Evolutionary conservation across 2,797 vertebrate species (phyloP).

Genomic region (Xenopus petersii): DNA sequence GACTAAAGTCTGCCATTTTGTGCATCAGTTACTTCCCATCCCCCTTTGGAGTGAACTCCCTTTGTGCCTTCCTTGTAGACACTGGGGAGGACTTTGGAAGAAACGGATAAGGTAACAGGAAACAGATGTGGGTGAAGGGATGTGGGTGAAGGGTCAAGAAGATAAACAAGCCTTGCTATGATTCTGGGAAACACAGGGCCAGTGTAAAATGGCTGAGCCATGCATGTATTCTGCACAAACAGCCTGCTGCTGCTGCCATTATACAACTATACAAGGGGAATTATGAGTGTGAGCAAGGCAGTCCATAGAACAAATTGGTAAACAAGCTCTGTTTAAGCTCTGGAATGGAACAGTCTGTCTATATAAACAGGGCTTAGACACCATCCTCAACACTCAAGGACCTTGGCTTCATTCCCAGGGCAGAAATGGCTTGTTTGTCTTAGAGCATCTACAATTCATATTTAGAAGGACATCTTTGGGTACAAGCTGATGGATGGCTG

Average conservation of each 20-base stretch:
- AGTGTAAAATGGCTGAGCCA: not conserved
- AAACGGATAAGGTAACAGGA: conserved; percentile 47
- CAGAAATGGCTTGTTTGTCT: conserved; percentile 14
- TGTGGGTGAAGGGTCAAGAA: conserved; percentile 61
- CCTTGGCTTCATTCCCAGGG: conserved; percentile 23
- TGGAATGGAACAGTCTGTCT: conserved; percentile 21
- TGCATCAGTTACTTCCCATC: not conserved
- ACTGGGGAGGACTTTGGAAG: not conserved
- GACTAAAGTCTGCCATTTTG: no score
- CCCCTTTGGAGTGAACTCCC: not conserved
- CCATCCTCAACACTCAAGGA: conserved; percentile 21
- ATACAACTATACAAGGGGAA: no score
- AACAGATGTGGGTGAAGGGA: conserved; percentile 66
- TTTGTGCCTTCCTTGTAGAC: conserved; percentile 12
- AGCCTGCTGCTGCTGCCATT: not conserved
- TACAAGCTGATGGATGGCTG: not conserved
- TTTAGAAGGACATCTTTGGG: not conserved
- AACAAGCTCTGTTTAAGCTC: not conserved
- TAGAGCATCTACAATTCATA: conserved; percentile 3
- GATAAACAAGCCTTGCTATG: conserved; percentile 46
- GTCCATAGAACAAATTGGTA: conserved; percentile 39
- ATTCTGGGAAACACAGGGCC: not conserved
- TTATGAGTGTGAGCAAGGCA: conserved; percentile 28
- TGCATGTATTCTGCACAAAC: not conserved
- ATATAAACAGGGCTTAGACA: conserved; percentile 9